Conservation (phyloP, 2,113 vertebrate species). For the Corapipo altera region DNA sequence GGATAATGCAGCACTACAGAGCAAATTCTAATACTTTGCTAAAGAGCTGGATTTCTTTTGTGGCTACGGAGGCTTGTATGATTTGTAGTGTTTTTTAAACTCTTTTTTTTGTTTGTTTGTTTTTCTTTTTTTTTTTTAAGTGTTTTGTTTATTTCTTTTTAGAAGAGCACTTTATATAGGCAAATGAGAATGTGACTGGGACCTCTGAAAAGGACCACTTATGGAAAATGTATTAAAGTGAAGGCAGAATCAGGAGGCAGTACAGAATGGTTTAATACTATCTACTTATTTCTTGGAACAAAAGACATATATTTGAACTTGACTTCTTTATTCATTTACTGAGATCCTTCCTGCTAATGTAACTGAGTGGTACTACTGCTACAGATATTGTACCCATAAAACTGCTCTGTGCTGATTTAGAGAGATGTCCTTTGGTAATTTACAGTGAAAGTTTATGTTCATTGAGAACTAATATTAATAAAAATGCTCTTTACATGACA, state of each 20-base stretch:
- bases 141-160: background rate
- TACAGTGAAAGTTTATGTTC: constrained; percentile 25
- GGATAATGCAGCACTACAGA: background rate
- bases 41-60: background rate
- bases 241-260: background rate
- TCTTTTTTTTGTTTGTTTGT: background rate
- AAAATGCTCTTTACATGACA: background rate
- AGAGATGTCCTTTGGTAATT: background rate
- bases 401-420: background rate
- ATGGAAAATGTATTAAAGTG: background rate
- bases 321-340: constrained; percentile 33
- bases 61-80: background rate
- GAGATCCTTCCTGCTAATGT: background rate
- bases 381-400: constrained; percentile 30
- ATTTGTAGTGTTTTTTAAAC: background rate
- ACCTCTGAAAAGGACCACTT: background rate
- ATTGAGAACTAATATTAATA: constrained; percentile 13
- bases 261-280: background rate
- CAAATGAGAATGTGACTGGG: background rate
- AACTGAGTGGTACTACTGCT: constrained; percentile 12
- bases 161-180: background rate
- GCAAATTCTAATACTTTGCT: background rate
- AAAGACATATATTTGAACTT: constrained; percentile 20
- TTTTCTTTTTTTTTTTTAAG: background rate
- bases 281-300: constrained; percentile 19